A percentile compares a stretch with the other conserved stretches of the same genome.
Conservation (phyloP, 2,888 invertebrate genomes). For the Beris morrisii region DNA sequence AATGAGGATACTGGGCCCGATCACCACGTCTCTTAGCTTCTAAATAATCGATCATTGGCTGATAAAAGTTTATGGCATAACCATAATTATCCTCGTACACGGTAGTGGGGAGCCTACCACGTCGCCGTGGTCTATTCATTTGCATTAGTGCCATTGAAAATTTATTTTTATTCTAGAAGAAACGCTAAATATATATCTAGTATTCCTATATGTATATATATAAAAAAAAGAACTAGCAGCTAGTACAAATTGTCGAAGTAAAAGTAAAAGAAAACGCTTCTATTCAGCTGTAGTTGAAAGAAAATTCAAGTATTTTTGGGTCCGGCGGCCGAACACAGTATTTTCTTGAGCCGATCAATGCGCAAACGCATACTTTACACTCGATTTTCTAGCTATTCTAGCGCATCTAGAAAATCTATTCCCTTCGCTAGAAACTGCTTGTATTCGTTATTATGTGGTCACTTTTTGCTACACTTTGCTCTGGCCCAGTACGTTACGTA, state of each 20-base stretch:
- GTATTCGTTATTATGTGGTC: no score
- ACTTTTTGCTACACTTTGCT: no score
- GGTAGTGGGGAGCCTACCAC: slow-evolving; percentile 61
- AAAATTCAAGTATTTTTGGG: slow-evolving; percentile 14
- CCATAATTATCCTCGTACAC: slow-evolving; percentile 83
- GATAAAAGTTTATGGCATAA: slow-evolving; percentile 81
- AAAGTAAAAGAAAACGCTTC: slow-evolving; percentile 2
- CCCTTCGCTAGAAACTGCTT: no score
- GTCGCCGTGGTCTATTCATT: slow-evolving; percentile 53
- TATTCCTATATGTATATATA: no score
- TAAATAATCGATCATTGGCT: slow-evolving; percentile 85
- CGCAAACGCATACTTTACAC: slow-evolving; percentile 1
- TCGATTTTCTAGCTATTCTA: no score
- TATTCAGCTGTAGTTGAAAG: slow-evolving; percentile 6
- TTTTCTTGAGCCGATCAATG: slow-evolving; percentile 18
- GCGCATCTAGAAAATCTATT: no score
- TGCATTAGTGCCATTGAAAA: slow-evolving; percentile 54
- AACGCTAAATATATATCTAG: slow-evolving; percentile 21
- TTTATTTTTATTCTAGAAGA: slow-evolving; percentile 32
- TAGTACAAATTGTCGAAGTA: slow-evolving; percentile 6
- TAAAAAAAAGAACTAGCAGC: slow-evolving; percentile 19
- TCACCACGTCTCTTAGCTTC: slow-evolving; percentile 64
- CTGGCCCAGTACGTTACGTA: no score
- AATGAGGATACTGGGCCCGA: slow-evolving; percentile 60
- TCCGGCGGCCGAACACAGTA: slow-evolving; percentile 14